phyloP scores from a whole-genome alignment of 2,797 vertebrate species.

The Amblyopsis hoosieri region DNA sequence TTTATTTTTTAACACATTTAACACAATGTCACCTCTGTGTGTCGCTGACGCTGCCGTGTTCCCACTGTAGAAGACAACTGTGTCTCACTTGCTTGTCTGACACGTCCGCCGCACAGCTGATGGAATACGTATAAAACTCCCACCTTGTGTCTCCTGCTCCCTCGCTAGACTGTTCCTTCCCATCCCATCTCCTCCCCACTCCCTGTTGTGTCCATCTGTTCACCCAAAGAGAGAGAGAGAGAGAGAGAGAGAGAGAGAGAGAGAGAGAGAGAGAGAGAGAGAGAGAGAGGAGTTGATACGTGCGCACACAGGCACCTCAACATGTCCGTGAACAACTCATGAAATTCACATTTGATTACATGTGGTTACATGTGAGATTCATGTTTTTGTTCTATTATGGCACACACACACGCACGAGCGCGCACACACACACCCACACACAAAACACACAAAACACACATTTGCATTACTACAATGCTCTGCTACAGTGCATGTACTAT shows the following conservation, averaged over 20 bases:
- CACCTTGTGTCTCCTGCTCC: background rate
- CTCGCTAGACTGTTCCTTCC: background rate
- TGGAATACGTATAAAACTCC: background rate
- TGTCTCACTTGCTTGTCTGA: conserved; percentile 68
- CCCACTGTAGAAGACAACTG: conserved; percentile 40
- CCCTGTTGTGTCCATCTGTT: conserved; percentile 72
- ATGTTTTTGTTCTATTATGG: background rate
- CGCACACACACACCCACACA: conserved; percentile 1
- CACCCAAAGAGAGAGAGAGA: conserved; percentile 62
- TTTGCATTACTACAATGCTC: too few species aligned
- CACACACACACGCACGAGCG: conserved; percentile 45
- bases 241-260: too few species aligned
- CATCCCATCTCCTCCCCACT: conserved; percentile 27
- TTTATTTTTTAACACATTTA: conserved; percentile 12
- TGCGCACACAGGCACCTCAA: too few species aligned
- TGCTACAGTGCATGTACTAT: too few species aligned
- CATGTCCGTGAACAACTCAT: too few species aligned
- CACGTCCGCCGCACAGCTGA: conserved; percentile 48
- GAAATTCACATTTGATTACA: too few species aligned
- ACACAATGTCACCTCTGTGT: conserved; percentile 48
- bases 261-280: too few species aligned
- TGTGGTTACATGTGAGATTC: too few species aligned
- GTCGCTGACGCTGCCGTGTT: conserved; percentile 33
- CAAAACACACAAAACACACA: too few species aligned
- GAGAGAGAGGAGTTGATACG: too few species aligned